Conservation (phyloP, 1,140 invertebrate genomes). For the Whitmania pigra region DNA sequence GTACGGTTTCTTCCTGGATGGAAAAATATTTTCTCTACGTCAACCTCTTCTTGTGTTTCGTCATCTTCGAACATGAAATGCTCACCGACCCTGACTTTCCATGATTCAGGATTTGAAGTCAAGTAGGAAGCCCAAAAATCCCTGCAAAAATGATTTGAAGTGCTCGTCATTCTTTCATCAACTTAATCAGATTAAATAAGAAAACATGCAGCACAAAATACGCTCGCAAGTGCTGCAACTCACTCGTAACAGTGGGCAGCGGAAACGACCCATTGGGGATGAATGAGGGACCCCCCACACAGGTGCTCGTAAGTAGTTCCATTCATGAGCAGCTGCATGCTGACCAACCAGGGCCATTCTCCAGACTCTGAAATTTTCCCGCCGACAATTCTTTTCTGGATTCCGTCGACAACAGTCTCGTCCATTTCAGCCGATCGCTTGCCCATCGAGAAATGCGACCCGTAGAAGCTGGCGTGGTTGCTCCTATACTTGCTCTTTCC, state of each 20-base stretch:
- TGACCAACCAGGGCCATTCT: conserved; percentile 39
- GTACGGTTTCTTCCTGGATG: conserved; percentile 26
- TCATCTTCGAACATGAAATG: conserved; percentile 41
- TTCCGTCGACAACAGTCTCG: not conserved
- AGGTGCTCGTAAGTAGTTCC: conserved; percentile 33
- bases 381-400: conserved; percentile 20
- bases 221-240: not conserved
- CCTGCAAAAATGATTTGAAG: conserved; percentile 12
- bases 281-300: conserved; percentile 42
- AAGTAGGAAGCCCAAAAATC: conserved; percentile 24
- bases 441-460: not conserved
- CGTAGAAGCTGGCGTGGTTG: conserved; percentile 3
- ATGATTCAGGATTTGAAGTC: conserved; percentile 24
- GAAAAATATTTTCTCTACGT: conserved; percentile 26
- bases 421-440: not conserved
- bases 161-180: too few relatives aligned
- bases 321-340: conserved; percentile 29
- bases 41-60: conserved; percentile 26
- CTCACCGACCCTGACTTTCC: conserved; percentile 46
- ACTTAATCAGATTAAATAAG: too few relatives aligned
- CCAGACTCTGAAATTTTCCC: conserved; percentile 23
- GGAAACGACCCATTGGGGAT: conserved; percentile 41
- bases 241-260: conserved; percentile 43
- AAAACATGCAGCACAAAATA: too few relatives aligned
- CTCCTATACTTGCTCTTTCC: conserved; percentile 22